Conservation (phyloP, 1,140 invertebrate species). For the Drosophila sucinea region DNA sequence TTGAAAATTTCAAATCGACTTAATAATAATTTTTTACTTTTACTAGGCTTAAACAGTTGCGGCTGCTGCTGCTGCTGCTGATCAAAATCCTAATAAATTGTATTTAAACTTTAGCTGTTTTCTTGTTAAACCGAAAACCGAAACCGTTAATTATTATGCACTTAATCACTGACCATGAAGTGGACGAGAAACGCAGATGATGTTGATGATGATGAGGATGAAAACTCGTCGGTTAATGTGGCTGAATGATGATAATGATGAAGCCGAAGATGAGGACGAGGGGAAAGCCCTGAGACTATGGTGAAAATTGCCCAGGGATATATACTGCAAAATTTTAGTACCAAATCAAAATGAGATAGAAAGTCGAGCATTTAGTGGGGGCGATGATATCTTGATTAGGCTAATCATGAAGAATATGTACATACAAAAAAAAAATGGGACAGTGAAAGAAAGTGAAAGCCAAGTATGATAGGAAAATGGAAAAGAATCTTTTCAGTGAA, state of each 20-base stretch:
- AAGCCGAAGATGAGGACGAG: not conserved
- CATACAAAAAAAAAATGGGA: not conserved
- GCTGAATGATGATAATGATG: not conserved
- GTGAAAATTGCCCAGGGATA: not conserved
- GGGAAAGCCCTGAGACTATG: not conserved
- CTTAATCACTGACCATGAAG: constrained; percentile 77
- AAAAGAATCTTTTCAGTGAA: too few relatives aligned
- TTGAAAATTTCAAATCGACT: constrained; percentile 48
- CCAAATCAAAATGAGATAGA: not conserved
- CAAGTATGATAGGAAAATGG: not conserved
- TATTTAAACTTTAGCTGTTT: constrained; percentile 30
- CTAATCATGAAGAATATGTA: not conserved
- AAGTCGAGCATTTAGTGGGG: not conserved
- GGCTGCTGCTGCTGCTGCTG: constrained; percentile 20
- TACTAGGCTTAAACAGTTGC: constrained; percentile 14
- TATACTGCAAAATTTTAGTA: not conserved
- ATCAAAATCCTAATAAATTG: constrained; percentile 67
- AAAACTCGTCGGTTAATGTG: constrained; percentile 3
- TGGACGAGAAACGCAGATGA: constrained; percentile 28
- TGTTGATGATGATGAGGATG: constrained; percentile 4
- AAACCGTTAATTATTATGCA: constrained; percentile 67
- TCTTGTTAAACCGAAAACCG: constrained; percentile 29
- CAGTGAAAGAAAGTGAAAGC: not conserved
- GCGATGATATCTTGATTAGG: constrained; percentile 1
- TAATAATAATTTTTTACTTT: constrained; percentile 11